Conservation (phyloP, 2,113 vertebrate species). For the Nestor notabilis region DNA sequence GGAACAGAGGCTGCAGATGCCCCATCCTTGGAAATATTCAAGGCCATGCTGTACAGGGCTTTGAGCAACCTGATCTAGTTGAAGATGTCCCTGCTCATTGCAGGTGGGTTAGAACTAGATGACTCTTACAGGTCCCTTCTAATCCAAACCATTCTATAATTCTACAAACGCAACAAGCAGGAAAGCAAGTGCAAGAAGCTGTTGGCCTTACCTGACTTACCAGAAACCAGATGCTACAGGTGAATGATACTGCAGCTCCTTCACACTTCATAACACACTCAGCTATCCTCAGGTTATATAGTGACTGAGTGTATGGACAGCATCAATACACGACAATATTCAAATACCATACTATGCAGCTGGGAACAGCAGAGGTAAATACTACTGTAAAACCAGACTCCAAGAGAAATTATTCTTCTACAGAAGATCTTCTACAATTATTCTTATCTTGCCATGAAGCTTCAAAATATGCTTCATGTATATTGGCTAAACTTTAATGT, state of each 20-base stretch:
- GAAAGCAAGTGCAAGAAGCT: not conserved
- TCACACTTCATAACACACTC: not conserved
- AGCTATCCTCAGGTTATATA: not conserved
- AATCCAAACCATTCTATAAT: not conserved
- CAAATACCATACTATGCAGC: not conserved
- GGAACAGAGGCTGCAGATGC: not conserved
- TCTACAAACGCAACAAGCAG: not conserved
- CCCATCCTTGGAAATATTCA: not conserved
- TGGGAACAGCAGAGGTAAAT: not conserved
- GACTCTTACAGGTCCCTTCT: not conserved
- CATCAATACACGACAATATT: not conserved
- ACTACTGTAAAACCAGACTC: not conserved
- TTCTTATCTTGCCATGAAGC: not conserved
- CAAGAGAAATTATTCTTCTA: not conserved
- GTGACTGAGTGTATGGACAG: not conserved
- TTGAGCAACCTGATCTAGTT: not conserved
- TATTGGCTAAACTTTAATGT: not conserved
- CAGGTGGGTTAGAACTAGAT: not conserved
- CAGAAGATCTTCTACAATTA: not conserved
- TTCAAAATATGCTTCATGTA: not conserved
- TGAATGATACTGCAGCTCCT: fast-evolving
- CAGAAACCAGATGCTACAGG: not conserved
- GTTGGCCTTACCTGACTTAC: not conserved
- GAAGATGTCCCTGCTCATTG: not conserved
- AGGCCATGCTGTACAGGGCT: not conserved